Evolutionary conservation across 2,797 vertebrate species (phyloP), one percentile per base, ranked within the genome.

Genomic region (Parauchenoglanis ngamensis): DNA sequence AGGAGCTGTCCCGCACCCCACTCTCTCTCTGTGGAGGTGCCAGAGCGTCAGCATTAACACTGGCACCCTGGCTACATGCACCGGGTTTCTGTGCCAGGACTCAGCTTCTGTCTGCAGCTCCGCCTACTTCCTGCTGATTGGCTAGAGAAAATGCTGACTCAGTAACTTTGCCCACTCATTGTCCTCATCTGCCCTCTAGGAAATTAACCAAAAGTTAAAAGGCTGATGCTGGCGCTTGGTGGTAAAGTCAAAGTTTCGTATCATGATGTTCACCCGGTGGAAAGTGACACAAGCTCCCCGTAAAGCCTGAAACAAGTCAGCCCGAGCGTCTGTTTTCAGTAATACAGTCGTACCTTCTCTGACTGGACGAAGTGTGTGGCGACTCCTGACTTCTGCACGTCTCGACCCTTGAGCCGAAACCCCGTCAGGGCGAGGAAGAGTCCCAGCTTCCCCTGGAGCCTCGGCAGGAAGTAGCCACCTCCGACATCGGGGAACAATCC

Each of bases 401-500:
- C 97, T 86, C 97, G 96, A 85, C 98, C 98, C 91, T 95, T 98
- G 77, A 99, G 95, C 85, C 98, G 94, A 90, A 96, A 98, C 54
- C 98, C 98, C 0, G 98, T 99, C 83, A 99, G 93, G 0, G 92
- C 98, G 25, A 99, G 96, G 92, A 95, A 98, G 87, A 96, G 95
- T 4, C 98, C 98, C 85, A 98, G 85, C 92, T 96, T 97, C 85
- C 98, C 98, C 83, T 90, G 91, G 57, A 99, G 97, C 88, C 97
- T 95, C 52, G 98, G 98, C 93, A 99, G 95, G 92, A 99, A 99
- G 92, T 97, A 97, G 46, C 98, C 98, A 46, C 98, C 98, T 40
- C 98, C 98, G 8, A 99, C 98, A 77, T 99, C 98, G 76, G 98
- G 98, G 89, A 99, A 98, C 63, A 99, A 95, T 46, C 98, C 98